Conservation (phyloP, 1,140 invertebrate genomes). For the Eumeta japonica region DNA sequence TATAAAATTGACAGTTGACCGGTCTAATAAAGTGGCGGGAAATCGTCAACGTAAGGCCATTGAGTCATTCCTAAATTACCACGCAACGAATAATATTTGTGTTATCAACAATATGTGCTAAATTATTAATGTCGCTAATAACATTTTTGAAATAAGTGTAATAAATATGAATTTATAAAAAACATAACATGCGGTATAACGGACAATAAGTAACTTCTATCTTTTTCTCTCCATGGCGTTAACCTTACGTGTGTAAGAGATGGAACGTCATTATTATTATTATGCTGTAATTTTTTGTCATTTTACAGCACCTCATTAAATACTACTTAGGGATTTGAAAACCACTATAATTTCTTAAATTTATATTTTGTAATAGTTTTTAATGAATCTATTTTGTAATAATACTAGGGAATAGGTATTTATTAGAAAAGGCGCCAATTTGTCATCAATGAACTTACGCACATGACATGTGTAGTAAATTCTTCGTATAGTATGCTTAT, state of each 20-base stretch:
- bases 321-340: constrained; percentile 14
- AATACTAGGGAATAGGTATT: background rate
- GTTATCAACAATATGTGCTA: constrained; percentile 1
- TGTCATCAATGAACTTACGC: constrained; percentile 26
- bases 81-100: background rate
- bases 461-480: background rate
- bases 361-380: constrained; percentile 8
- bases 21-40: constrained; percentile 36
- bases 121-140: constrained; percentile 21
- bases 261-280: background rate
- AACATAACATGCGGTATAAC: constrained; percentile 23
- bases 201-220: too few species aligned
- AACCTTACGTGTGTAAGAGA: too few species aligned
- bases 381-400: constrained; percentile 5
- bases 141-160: constrained; percentile 27
- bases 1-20: background rate
- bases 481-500: background rate
- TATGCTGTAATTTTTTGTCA: background rate
- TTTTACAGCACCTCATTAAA: background rate
- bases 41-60: constrained; percentile 16
- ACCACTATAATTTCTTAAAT: constrained; percentile 8
- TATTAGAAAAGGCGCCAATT: constrained; percentile 30
- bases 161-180: constrained; percentile 15
- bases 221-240: too few species aligned
- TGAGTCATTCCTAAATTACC: background rate